phyloP scores from a whole-genome alignment of 2,888 invertebrate genomes.

The Spilosoma lubricipeda region DNA sequence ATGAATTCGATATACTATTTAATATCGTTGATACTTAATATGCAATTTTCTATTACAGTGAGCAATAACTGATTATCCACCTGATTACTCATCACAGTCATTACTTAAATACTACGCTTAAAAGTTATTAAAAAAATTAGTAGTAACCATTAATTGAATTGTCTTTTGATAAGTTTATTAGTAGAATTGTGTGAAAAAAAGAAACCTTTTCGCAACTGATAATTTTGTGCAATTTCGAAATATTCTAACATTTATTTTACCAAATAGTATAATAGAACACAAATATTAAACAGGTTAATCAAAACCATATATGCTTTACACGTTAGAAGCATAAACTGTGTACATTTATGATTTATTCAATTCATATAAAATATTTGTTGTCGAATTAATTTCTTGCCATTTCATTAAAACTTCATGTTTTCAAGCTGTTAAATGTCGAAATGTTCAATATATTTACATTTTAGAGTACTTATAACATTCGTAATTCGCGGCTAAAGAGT shows the following conservation, averaged over 20 bases:
- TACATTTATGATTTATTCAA: neutral
- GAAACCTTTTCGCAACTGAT: neutral
- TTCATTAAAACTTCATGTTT: neutral
- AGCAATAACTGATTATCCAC: neutral
- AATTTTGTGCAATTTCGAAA: no score
- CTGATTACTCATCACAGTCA: neutral
- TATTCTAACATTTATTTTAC: no score
- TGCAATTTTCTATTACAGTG: neutral
- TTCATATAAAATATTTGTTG: no score
- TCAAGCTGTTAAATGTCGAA: neutral
- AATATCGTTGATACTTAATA: neutral
- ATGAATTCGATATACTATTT: neutral
- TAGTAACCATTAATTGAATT: neutral
- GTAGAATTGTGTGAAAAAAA: no score
- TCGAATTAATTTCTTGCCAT: neutral
- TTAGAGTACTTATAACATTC: neutral
- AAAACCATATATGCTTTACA: no score
- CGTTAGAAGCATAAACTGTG: neutral
- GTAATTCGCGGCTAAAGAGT: neutral
- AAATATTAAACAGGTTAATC: neutral
- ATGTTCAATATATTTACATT: neutral
- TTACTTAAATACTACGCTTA: neutral
- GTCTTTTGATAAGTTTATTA: neutral
- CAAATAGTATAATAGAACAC: no score
- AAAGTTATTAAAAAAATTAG: neutral